Conservation (phyloP, 2,888 invertebrate genomes). For the Drepanosiphum platanoidis region DNA sequence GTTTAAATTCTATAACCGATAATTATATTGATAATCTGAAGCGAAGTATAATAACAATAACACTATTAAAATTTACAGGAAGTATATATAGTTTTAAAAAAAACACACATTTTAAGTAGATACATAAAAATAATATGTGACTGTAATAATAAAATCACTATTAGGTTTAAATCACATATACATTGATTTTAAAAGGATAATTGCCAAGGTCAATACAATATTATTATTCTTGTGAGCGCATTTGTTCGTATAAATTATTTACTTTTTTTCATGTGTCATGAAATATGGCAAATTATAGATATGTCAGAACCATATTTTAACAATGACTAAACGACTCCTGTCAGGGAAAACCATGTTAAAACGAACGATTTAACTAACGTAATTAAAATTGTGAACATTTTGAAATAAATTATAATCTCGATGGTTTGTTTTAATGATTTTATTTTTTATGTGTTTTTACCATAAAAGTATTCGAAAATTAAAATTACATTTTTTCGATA, state of each 20-base stretch:
- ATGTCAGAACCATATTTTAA: not conserved
- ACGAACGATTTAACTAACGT: not conserved
- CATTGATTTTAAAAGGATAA: not conserved
- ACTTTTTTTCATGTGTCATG: not conserved
- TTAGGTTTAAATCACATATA: not conserved
- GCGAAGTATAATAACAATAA: not conserved
- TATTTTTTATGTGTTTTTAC: too few relatives aligned
- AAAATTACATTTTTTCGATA: too few relatives aligned
- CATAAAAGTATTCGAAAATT: too few relatives aligned
- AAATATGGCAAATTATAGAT: not conserved
- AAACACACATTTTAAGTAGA: not conserved
- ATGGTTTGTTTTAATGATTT: too few relatives aligned
- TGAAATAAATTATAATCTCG: too few relatives aligned
- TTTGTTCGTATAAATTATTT: not conserved
- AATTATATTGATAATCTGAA: too few relatives aligned
- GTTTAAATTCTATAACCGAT: not conserved
- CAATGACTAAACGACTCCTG: not conserved
- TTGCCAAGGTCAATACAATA: conserved; percentile 19
- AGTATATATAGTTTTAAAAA: not conserved
- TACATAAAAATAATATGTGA: conserved; percentile 17
- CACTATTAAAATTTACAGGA: conserved; percentile 23
- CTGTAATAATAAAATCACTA: conserved; percentile 15
- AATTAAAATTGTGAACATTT: too few relatives aligned
- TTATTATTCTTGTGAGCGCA: not conserved
- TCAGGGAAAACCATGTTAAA: not conserved